Conservation (phyloP, 2,113 vertebrate genomes). For the Melozone crissalis region DNA sequence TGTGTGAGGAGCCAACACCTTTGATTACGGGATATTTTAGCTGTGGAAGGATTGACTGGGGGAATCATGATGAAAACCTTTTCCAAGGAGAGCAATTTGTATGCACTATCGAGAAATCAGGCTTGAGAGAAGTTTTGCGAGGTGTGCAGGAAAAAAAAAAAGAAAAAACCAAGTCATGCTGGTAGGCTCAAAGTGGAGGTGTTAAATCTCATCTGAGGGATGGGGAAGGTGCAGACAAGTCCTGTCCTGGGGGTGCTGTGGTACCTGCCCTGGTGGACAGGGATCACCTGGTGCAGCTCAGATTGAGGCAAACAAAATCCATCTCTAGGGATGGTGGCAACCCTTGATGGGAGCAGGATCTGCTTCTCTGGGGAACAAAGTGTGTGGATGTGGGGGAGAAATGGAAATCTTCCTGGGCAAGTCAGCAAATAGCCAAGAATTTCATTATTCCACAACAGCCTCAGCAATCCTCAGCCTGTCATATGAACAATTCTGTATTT, state of each 20-base stretch:
- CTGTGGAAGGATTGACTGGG: not conserved
- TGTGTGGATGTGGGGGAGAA: not conserved
- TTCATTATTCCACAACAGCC: not conserved
- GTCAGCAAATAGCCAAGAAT: not conserved
- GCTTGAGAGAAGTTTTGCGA: not conserved
- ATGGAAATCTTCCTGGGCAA: not conserved
- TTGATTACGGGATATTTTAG: slow-evolving; percentile 21
- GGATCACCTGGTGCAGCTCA: not conserved
- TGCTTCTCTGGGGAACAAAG: not conserved
- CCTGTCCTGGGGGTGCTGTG: not conserved
- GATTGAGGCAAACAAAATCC: not conserved
- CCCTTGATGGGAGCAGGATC: not conserved
- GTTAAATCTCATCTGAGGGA: not conserved
- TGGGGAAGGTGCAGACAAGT: not conserved
- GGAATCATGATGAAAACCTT: slow-evolving; percentile 16
- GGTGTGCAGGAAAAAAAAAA: not conserved
- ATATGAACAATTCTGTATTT: not conserved
- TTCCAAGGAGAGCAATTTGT: slow-evolving; percentile 24
- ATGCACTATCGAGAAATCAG: slow-evolving; percentile 24
- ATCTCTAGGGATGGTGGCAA: not conserved
- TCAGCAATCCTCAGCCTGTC: not conserved
- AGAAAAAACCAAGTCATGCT: not conserved
- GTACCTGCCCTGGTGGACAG: not conserved
- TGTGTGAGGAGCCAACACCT: not conserved
- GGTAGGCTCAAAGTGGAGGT: not conserved